These are phyloP conservation scores for Rhagologus leucostigma DNA, from an alignment of 2,113 vertebrate species.

Conservation along the genomic window DNA sequence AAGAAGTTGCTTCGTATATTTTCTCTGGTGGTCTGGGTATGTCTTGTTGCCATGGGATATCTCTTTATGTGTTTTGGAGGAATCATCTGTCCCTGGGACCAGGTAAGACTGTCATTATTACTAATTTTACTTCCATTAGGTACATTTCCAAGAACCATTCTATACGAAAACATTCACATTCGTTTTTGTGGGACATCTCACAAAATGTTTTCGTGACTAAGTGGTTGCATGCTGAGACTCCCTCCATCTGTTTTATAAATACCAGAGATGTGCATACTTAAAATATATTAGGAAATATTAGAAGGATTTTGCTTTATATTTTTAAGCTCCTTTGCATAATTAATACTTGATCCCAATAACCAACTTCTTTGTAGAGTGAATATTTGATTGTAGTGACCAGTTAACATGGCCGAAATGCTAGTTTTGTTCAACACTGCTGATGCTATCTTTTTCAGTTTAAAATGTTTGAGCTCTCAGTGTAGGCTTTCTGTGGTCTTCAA, in stretches of 20 bases:
- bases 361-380: neutral
- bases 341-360: neutral
- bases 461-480: neutral
- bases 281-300: neutral
- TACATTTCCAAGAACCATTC: neutral
- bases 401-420: neutral
- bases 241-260: neutral
- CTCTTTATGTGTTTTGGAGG: conserved; percentile 97
- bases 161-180: neutral
- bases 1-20: conserved; percentile 94
- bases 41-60: conserved; percentile 95
- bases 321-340: neutral
- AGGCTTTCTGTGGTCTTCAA: neutral
- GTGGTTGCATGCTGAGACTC: neutral
- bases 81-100: conserved; percentile 95
- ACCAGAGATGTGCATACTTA: neutral
- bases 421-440: neutral
- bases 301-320: neutral
- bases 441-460: neutral
- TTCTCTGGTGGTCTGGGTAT: conserved; percentile 93
- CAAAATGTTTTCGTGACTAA: neutral
- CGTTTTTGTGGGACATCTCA: neutral
- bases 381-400: neutral
- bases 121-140: neutral
- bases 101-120: conserved; percentile 77